A percentile compares a stretch with the other conserved stretches of the same genome.
phyloP scores from a whole-genome alignment of 2,888 invertebrate genomes.

The Cataglyphis cursor region DNA sequence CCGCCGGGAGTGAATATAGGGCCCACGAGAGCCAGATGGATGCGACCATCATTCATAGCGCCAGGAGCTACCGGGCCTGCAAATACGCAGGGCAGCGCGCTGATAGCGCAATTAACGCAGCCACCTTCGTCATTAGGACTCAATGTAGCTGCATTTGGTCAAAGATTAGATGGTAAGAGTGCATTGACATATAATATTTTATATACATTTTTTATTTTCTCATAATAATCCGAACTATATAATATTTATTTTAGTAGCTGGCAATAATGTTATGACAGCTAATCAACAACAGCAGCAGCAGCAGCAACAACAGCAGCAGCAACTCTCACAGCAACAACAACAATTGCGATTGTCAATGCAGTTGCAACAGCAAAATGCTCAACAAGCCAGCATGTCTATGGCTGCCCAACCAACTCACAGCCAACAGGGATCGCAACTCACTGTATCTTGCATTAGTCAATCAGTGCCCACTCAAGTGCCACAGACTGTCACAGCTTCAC shows the following conservation, averaged over 20 bases:
- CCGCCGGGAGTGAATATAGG: slow-evolving; percentile 77
- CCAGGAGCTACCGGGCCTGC: slow-evolving; percentile 78
- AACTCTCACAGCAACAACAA: slow-evolving; percentile 79
- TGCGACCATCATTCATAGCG: slow-evolving; percentile 82
- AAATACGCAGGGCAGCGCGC: slow-evolving; percentile 87
- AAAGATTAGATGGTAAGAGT: slow-evolving; percentile 85
- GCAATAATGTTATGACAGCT: slow-evolving; percentile 81
- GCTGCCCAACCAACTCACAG: slow-evolving; percentile 81
- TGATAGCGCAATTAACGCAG: slow-evolving; percentile 89
- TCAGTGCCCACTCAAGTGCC: slow-evolving; percentile 83
- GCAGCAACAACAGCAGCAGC: slow-evolving; percentile 86
- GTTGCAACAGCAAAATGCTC: slow-evolving; percentile 79
- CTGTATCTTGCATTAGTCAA: slow-evolving; percentile 82
- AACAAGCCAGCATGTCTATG: slow-evolving; percentile 84
- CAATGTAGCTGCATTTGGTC: slow-evolving; percentile 87
- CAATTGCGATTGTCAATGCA: slow-evolving; percentile 77
- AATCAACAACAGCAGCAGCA: slow-evolving; percentile 86
- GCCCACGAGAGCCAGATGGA: slow-evolving; percentile 78
- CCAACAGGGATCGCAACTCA: slow-evolving; percentile 80
- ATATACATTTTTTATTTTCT: background rate
- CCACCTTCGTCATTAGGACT: slow-evolving; percentile 88
- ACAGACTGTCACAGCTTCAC: slow-evolving; percentile 83
- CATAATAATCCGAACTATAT: background rate
- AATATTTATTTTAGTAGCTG: slow-evolving; percentile 66
- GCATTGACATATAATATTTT: background rate